Base-by-base conservation (phyloP, 2,113 vertebrate species). In the Hypocryptadius cinnamomeus region DNA sequence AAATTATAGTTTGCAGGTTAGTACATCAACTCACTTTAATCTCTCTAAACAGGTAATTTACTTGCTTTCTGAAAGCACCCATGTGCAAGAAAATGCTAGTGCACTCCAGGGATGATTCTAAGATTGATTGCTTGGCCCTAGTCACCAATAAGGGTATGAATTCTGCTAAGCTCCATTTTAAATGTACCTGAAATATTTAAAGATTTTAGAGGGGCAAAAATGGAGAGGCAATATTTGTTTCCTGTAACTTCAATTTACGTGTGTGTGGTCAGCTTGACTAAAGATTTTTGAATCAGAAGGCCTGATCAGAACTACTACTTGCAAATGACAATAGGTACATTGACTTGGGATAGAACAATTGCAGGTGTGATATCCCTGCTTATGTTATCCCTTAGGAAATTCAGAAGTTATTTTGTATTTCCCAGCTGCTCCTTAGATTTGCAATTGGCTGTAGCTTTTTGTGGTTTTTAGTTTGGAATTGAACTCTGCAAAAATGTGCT, bases 31-130 rank as follows among this genome's bases (percentile, higher is more conserved):
- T 96, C 90, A 80, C 82, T 96, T 77, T 95, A 93, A 93, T 96
- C 91, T 96, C 76, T 73, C 89, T 91, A 96, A 97, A 92, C 91
- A 94, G 90, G 93, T 96, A 94, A 97, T 97, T 96, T 96, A 91
- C 89, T 95, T 66, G 76, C 96, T 94, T 96, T 97, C 79, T 65
- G 80, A 93, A 95, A 95, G 94, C 91, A 94, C 95, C 95, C 92
- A 94, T 84, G 91, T 97, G 94, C 96, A 94, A 86, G 94, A 66
- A 86, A 96, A 96, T 71, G 61, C 91, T 93, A 96, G 65, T 82
- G 79, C 86, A 92, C 95, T 96, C 95, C 79, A 86, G 96, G 92
- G 91, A 96, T 92, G 92, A 94, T 94, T 96, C 95, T 39, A 71
- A 96, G 92, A 96, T 79, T 73, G 96, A 96, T 95, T 85, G 89